These are phyloP conservation scores for Antechinus flavipes DNA, from an alignment of 2,113 vertebrate species.

Conservation along the genomic window DNA sequence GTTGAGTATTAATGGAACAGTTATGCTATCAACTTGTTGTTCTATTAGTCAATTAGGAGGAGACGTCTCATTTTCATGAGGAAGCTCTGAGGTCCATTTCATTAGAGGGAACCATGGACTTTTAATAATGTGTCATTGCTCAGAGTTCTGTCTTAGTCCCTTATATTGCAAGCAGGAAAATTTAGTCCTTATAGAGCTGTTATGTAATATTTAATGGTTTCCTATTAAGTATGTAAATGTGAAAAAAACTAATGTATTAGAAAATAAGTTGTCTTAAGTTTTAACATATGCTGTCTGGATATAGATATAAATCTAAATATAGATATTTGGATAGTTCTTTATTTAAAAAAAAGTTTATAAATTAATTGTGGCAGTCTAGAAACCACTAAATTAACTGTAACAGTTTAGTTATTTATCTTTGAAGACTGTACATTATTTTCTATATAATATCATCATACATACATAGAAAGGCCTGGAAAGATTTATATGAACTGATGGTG, in stretches of 20 bases:
- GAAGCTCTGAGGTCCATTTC: too few relatives aligned
- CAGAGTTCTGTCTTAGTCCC: too few relatives aligned
- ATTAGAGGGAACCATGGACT: too few relatives aligned
- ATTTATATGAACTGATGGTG: too few relatives aligned
- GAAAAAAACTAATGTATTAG: background rate
- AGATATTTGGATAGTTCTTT: fast-evolving
- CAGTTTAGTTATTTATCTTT: background rate
- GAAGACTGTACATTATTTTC: background rate
- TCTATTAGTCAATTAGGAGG: too few relatives aligned
- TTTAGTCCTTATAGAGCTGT: too few relatives aligned
- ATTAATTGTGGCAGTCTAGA: background rate
- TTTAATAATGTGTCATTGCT: too few relatives aligned
- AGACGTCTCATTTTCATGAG: too few relatives aligned
- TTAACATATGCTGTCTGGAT: background rate
- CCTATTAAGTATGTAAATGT: background rate
- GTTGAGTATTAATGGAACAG: too few relatives aligned
- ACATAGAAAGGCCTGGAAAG: too few relatives aligned
- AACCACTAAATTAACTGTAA: background rate
- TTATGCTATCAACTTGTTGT: too few relatives aligned
- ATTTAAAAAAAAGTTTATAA: background rate
- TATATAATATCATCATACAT: background rate
- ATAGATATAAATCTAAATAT: background rate
- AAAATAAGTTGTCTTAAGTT: background rate
- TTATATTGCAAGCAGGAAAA: too few relatives aligned
- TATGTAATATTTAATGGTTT: background rate